Evolutionary conservation across 2,888 invertebrate genomes (phyloP), one percentile per base, ranked within the genome.

Genomic region (Eupeodes luniger): DNA sequence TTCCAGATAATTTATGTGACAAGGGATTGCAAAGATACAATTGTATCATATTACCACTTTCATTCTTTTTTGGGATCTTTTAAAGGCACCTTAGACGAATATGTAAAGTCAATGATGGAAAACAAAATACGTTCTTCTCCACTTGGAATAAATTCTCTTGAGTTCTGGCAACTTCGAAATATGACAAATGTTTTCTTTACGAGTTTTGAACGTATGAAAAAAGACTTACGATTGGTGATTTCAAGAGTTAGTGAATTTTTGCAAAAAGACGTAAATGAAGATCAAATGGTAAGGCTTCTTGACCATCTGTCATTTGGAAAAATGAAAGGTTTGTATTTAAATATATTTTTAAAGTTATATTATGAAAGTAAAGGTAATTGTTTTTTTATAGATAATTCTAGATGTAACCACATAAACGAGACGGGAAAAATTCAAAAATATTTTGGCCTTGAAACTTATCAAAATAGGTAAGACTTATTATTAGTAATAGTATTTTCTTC

Each of bases 1-100:
- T 51, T 55, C 11, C 27, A 96, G 95, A 94, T 97, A 40, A 95
- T 98, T 57, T 98, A 97, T 91, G 95, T 97, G 0, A 96, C 97
- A 0, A 94, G 98, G 85, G 97, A 98, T 93, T 97, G 97, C 0
- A 96, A 97, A 92, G 98, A 98, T 92, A 96, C 97, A 0, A 95
- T 95, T 0, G 96, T 97, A 0, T 98, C 97, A 0, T 97, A 95
- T 92, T 98, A 96, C 91, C 96, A 97, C 92, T 7, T 10, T 94
- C 95, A 85, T 94, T 94, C 0, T n/a, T 14, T 4, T 0, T 0
- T 66, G 95, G 95, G 0, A 95, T 95, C 90, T 88, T 91, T 95
- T 95, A 47, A 77, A 89, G 72, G 80, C 14, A 95, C 95, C 91
- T 95, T 96, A 89, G 94, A 94, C 89, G 94, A 94, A 1, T 90